Evolutionary conservation across 1,140 invertebrate genomes (phyloP), one percentile per base, ranked within the genome.

Genomic region (Elymnias hypermnestra): DNA sequence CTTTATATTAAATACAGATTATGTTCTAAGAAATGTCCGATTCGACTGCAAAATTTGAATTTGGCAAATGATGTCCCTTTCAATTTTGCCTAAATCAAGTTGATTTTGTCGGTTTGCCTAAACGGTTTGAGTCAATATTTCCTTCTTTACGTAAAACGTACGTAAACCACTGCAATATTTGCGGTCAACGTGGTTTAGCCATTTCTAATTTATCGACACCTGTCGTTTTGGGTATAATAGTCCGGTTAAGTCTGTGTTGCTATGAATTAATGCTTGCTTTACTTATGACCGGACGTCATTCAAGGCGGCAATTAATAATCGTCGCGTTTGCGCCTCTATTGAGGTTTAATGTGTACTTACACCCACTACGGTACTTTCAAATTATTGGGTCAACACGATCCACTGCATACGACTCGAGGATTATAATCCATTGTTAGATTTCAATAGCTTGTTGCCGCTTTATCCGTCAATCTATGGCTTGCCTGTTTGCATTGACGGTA

Each of bases 311-410:
- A 58, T 63, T 51, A 53, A 54, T 60, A 66, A 52, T 44, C 52
- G 50, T 39, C 21, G 35, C 38, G 43, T 57, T 59, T 48, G 37
- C 43, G 35, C 26, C 31, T 44, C 17, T 39, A 53, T 36, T 37
- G n/a, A 47, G 33, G 12, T 28, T 23, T 31, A 31, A 38, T 50
- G 40, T 45, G 28, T 42, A 45, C 38, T 51, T 26, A 47, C 46
- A 43, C 43, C 43, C 43, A 50, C 42, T 40, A 58, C 38, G 47
- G 47, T 53, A 57, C 57, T 55, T 49, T 60, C 29, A 38, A 60
- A 56, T 63, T 67, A 61, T 64, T 70, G 43, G 65, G 66, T 63
- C 63, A 67, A 47, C 29, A 23, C 43, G 51, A 52, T 42, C 41
- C 43, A 29, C 28, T 31, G 49, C 55, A 62, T 51, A 57, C 47